Evolutionary conservation across 2,888 invertebrate species (phyloP), one percentile per base, ranked within the genome.

Genomic region (Leuctra nigra): DNA sequence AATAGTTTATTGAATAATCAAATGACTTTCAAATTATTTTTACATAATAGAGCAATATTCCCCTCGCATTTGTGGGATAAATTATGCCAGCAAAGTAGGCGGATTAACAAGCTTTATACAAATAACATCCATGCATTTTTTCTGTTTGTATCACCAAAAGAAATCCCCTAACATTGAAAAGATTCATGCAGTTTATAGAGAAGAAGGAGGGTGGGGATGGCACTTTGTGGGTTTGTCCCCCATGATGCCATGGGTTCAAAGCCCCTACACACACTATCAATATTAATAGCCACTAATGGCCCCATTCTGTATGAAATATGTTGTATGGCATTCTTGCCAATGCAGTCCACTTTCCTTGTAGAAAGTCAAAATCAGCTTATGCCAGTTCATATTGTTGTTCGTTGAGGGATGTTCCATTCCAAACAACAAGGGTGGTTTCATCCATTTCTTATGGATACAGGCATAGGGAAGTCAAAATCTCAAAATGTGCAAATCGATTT

Each of bases 221-320:
- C 29, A 29, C 29, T 11, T 29, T 41, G 41, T n/a, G 41, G 41
- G 16, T 41, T 2, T 18, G 16, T 11, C 41, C 18, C 41, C 3
- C 18, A 20, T 11, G 18, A 4, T 7, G 9, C 20, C 18, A 4
- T 20, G 16, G 16, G 41, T 23, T 23, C 44, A 20, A 3, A 6
- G 22, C 20, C 44, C 44, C 44, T 4, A n/a, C 29, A n/a, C n/a
- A n/a, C 16, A 4, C 48, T 20, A 16, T 41, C 41, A 41, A 41
- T 41, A 20, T 20, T 41, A 35, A 18, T 18, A 33, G 50, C 33
- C 35, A 50, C 35, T 50, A 33, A 50, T 50, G 50, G 50, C 18
- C 18, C 50, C 50, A 50, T 50, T 50, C 33, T 35, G 50, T 20
- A 29, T 50, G 50, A 50, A 47, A 50, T 50, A 50, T 50, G 33